These are phyloP conservation scores for Hemichromis elongatus DNA, from an alignment of 2,113 vertebrate species.

Conservation along the genomic window DNA sequence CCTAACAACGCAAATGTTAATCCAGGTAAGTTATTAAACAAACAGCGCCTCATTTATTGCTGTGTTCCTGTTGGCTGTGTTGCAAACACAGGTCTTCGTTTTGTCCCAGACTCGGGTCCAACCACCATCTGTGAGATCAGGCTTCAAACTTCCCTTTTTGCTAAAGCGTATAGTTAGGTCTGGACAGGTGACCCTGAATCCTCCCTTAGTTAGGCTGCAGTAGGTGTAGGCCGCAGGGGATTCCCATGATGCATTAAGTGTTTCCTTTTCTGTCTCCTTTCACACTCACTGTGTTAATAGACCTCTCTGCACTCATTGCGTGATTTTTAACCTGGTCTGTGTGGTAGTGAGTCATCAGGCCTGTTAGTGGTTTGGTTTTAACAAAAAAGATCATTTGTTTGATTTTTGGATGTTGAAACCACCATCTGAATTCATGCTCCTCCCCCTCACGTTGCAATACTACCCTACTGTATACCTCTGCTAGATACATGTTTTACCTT, in stretches of 20 bases:
- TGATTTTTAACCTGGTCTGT: too few species aligned
- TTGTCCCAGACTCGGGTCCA: neutral
- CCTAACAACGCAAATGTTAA: neutral
- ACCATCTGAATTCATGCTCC: too few species aligned
- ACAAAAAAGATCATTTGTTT: too few species aligned
- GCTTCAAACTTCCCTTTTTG: neutral
- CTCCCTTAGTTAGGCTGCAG: neutral
- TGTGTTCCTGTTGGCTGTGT: neutral
- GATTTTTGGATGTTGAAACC: too few species aligned
- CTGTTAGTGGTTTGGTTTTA: too few species aligned
- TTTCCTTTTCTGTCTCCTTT: too few species aligned
- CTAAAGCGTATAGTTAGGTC: neutral
- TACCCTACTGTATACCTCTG: too few species aligned
- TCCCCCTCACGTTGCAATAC: too few species aligned
- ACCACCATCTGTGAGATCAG: neutral
- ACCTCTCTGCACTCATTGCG: neutral
- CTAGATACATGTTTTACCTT: too few species aligned
- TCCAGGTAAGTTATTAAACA: neutral
- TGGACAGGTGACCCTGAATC: neutral
- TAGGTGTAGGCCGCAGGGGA: neutral
- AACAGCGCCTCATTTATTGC: neutral
- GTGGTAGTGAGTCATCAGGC: too few species aligned
- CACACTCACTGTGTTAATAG: neutral
- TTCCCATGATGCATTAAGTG: neutral
- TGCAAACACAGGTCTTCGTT: neutral